These are phyloP conservation scores for Myotis pilosus DNA, from an alignment of 2,797 vertebrate species.

Conservation along the genomic window DNA sequence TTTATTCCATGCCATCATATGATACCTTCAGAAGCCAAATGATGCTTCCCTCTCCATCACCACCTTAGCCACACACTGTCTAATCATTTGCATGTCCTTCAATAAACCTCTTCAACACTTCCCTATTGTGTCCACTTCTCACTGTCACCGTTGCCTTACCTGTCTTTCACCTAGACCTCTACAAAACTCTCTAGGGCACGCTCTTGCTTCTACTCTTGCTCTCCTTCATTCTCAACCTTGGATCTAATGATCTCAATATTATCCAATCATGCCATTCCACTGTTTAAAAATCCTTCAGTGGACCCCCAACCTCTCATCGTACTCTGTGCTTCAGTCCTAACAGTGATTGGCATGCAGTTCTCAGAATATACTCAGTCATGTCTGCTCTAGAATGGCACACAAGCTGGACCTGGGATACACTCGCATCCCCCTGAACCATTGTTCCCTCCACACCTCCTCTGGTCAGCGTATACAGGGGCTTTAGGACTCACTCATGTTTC, in stretches of 20 bases:
- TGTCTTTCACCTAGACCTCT: background rate
- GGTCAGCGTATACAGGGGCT: background rate
- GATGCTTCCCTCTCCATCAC: background rate
- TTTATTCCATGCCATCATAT: background rate
- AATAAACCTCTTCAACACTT: background rate
- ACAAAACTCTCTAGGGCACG: background rate
- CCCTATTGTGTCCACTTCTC: background rate
- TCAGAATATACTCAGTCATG: background rate
- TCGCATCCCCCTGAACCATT: fast-evolving
- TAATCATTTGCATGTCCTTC: background rate
- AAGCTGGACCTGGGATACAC: background rate
- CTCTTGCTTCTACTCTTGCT: background rate
- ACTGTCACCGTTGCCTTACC: background rate
- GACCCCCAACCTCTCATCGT: background rate
- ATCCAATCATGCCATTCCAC: background rate
- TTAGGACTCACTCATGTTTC: background rate
- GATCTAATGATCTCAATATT: background rate
- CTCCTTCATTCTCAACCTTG: background rate
- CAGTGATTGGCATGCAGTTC: background rate
- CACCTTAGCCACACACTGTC: background rate
- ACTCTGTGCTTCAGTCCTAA: background rate
- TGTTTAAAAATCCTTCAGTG: background rate
- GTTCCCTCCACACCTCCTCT: background rate
- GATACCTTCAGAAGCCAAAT: background rate
- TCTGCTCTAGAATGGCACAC: background rate